These are phyloP conservation scores for Cyphomyrus discorhynchus DNA, from an alignment of 2,113 vertebrate species.

Conservation along the genomic window DNA sequence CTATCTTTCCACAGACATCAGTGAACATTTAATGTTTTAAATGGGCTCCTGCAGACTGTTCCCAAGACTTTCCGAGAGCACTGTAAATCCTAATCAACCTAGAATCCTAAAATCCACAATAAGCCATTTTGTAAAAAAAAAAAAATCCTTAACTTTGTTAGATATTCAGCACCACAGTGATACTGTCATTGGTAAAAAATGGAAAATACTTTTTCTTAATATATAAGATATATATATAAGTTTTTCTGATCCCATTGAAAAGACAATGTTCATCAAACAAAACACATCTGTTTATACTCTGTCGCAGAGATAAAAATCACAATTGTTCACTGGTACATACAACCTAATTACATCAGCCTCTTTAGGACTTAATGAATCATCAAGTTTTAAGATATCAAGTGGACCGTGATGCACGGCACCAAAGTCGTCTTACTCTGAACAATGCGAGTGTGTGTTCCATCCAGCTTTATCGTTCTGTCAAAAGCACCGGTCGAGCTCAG, in stretches of 20 bases:
- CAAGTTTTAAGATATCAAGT: not conserved
- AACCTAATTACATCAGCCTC: slow-evolving; percentile 3
- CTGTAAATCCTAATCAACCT: not conserved
- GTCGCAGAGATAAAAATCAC: not conserved
- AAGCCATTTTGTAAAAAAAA: not conserved
- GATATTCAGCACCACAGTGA: not conserved
- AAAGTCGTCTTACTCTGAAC: not conserved
- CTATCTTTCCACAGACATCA: too few species aligned
- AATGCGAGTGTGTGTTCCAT: not conserved
- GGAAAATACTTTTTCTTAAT: not conserved
- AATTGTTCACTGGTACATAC: not conserved
- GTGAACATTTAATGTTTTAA: too few species aligned
- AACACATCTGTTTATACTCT: not conserved
- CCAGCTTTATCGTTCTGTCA: not conserved
- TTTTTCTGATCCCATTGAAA: not conserved
- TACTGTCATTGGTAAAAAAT: not conserved
- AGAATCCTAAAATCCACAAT: not conserved
- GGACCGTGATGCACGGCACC: not conserved
- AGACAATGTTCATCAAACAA: not conserved
- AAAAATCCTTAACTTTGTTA: not conserved
- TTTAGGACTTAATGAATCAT: not conserved
- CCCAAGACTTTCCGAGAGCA: not conserved
- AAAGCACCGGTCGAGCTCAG: not conserved
- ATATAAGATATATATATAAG: not conserved
- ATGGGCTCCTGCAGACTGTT: too few species aligned